Base-by-base conservation (phyloP, 2,888 invertebrate species). In the Agriopis marginaria region DNA sequence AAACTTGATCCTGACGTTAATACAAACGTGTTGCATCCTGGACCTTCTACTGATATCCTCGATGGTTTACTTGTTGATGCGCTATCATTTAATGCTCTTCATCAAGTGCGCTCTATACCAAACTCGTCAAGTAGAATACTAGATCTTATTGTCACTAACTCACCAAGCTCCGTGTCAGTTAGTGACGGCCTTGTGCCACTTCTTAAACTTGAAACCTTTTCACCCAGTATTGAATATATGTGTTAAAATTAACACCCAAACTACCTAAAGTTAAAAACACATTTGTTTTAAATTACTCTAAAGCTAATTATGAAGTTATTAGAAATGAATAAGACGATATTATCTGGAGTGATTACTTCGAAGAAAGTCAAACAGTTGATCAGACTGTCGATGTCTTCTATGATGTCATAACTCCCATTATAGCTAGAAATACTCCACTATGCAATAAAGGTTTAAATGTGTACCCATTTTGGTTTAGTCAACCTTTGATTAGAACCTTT, bases 391-490 rank as follows among this genome's bases (percentile, higher is more conserved):
- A 60, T 39, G 10, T 40, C 0, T 60, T 60, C 14, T 60, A 60
- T 40, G 60, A 60, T 9, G 9, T 40, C 0, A 1, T 60, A 0
- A 60, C 8, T 40, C 49, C 60, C 14, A 40, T 60, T 8, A 50
- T 60, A 7, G 39, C 14, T 5, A 49, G 9, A 23, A n/a, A 49
- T 11, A 60, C 49, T 0, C 60, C 60, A 50, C 1, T 50, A 8
- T 6, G 49, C 7, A n/a, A 4, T 8, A 60, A 14, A 32, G 60
- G 60, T 8, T 0, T n/a, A 3, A 50, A 60, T 50, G 8, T 14
- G n/a, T 60, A 14, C 8, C 60, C 60, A 5, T 49, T 49, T 8
- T 60, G 60, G 60, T 60, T 60, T 39, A 60, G 49, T 39, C 60
- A 39, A 1, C 10, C 49, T n/a, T 23, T 51, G 0, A 51, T 51